A percentile compares a stretch with the other conserved stretches of the same genome.
Evolutionary conservation across 2,797 vertebrate species (phyloP).

Genomic region (Chelonia mydas): DNA sequence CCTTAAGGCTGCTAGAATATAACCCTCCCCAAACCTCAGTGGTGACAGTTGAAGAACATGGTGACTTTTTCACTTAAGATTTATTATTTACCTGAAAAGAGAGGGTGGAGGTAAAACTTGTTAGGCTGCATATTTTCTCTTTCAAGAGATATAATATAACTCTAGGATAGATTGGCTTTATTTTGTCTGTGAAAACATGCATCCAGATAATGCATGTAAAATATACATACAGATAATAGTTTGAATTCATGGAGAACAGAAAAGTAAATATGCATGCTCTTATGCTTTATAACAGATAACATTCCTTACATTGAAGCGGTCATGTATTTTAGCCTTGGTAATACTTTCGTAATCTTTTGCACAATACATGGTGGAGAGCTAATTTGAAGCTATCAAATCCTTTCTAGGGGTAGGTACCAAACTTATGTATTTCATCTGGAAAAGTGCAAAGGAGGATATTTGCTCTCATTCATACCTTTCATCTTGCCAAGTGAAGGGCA

Average conservation of each 20-base stretch:
- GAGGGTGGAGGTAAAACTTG: conserved; percentile 71
- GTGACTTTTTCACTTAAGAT: conserved; percentile 79
- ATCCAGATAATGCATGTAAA: conserved; percentile 31
- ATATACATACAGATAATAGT: conserved; percentile 9
- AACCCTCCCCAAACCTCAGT: conserved; percentile 58
- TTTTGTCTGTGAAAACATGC: conserved; percentile 57
- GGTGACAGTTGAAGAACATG: conserved; percentile 81
- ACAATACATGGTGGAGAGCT: not conserved
- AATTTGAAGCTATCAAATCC: not conserved
- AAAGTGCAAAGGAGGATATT: not conserved
- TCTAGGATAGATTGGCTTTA: conserved; percentile 47
- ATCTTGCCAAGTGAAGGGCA: not conserved
- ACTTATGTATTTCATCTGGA: not conserved
- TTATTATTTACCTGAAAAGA: conserved; percentile 78
- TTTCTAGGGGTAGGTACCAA: not conserved
- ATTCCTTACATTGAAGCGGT: not conserved
- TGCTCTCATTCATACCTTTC: not conserved
- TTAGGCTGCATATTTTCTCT: conserved; percentile 74
- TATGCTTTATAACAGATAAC: not conserved
- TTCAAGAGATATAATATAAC: conserved; percentile 60
- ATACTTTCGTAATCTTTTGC: not conserved
- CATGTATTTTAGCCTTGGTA: not conserved
- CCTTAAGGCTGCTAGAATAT: conserved; percentile 73
- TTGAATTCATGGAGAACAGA: conserved; percentile 37
- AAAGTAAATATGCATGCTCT: conserved; percentile 15